Evolutionary conservation across 2,797 vertebrate species (phyloP), one percentile per base, ranked within the genome.

Genomic region (Ammospiza maritima): DNA sequence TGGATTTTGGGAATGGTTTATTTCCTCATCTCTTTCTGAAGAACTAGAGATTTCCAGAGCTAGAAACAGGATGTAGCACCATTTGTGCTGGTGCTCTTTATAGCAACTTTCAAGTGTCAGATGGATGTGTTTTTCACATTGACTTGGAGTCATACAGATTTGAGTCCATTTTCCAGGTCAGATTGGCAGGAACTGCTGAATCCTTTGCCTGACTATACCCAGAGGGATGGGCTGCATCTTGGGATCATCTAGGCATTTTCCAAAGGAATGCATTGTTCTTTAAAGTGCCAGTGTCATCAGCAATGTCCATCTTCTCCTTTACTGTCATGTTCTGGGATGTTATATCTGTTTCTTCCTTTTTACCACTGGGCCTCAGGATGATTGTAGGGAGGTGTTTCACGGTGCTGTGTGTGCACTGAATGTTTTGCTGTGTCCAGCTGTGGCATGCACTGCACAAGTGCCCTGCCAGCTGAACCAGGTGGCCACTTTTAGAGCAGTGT

Each of bases 121-220:
- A 76, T 82, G 76, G 67, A 92, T 90, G 51, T 82, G 70, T 73
- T 96, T 96, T 95, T 90, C 86, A 60, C 50, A 57, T 45, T 58
- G 67, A 86, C 58, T 84, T 1, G 1, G 18, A 88, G 32, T 80
- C 71, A 64, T 73, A 82, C 45, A 89, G 65, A 85, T 83, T 87
- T 83, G 80, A 92, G 73, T 74, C 42, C 18, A 16, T 88, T 92
- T 93, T 90, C 82, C 76, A 84, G 73, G 79, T 85, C 65, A 89
- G 38, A 65, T 29, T 67, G 50, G 40, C 81, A 83, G 76, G 85
- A 95, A 47, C 36, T 58, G 42, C 30, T 85, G 69, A 44, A 81
- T n/a, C 0, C 8, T 83, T 94, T 75, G 50, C 70, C 54, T 81
- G 70, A 62, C 73, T 78, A 2, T 77, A 71, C n/a, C 42, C 70